A percentile compares a stretch with the other conserved stretches of the same genome.
Conservation (phyloP, 2,797 vertebrate genomes). For the Notolabrus celidotus region DNA sequence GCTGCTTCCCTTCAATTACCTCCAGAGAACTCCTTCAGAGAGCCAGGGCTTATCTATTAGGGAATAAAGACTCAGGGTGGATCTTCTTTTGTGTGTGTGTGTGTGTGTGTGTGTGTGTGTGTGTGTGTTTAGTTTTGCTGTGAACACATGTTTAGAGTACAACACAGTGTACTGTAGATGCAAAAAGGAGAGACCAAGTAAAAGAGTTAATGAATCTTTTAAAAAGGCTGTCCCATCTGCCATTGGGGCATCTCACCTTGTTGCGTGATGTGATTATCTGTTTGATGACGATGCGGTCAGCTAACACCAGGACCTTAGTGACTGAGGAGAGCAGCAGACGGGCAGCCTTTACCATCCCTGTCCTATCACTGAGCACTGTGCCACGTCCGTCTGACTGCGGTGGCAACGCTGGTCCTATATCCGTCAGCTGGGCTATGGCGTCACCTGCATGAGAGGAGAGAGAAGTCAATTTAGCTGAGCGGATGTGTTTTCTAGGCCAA, state of each 20-base stretch:
- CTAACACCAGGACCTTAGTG: constrained; percentile 96
- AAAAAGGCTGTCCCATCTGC: not conserved
- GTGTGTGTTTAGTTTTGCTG: no score
- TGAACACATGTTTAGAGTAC: no score
- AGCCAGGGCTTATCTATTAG: constrained; percentile 57
- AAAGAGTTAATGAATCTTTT: not conserved
- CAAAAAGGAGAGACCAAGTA: not conserved
- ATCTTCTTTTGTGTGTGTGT: constrained; percentile 16
- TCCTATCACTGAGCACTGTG: constrained; percentile 93
- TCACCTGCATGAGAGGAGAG: constrained; percentile 84
- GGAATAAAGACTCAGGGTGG: constrained; percentile 43
- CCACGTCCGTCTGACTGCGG: constrained; percentile 85
- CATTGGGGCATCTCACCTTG: constrained; percentile 86
- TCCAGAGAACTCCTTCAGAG: constrained; percentile 59
- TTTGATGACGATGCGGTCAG: constrained; percentile 97
- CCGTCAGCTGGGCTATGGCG: constrained; percentile 95
- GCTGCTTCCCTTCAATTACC: constrained; percentile 75
- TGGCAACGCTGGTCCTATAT: constrained; percentile 83
- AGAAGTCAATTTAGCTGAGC: not conserved
- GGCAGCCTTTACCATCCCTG: constrained; percentile 95
- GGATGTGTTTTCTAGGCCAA: not conserved
- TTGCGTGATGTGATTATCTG: constrained; percentile 97
- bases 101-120: constrained; percentile 3
- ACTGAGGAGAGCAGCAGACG: constrained; percentile 96
- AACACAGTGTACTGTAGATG: no score